These are phyloP conservation scores for Prunella fulvescens DNA, from an alignment of 2,113 vertebrate genomes.

Conservation along the genomic window DNA sequence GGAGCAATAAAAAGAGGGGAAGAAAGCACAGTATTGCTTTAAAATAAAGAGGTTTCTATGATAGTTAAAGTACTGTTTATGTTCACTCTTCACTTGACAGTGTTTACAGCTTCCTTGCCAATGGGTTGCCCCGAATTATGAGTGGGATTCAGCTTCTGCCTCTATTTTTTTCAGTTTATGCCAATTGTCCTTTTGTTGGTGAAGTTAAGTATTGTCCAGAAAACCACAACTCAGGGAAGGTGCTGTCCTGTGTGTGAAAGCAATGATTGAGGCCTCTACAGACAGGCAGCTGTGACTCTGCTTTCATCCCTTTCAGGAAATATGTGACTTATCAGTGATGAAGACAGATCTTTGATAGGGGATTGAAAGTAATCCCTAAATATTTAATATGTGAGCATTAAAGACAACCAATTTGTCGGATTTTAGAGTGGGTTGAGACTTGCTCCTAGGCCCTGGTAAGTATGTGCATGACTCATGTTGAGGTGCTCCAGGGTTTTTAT, in stretches of 20 bases:
- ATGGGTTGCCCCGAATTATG: not conserved
- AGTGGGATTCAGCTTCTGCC: not conserved
- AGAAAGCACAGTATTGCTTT: not conserved
- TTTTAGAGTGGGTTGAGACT: not conserved
- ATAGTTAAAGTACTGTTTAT: not conserved
- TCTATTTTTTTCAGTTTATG: not conserved
- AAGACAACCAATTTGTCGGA: not conserved
- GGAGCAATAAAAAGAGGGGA: not conserved
- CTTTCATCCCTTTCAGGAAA: not conserved
- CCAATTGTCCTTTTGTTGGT: not conserved
- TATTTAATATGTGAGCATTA: not conserved
- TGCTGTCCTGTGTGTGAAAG: not conserved
- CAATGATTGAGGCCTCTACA: not conserved
- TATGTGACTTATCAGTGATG: not conserved
- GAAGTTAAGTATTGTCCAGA: not conserved
- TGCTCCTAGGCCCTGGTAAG: not conserved
- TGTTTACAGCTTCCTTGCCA: not conserved
- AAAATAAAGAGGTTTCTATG: not conserved
- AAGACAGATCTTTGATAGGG: not conserved
- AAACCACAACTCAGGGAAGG: not conserved
- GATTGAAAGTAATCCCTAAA: not conserved
- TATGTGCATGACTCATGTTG: not conserved
- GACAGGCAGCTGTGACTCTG: not conserved
- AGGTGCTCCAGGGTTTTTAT: not conserved
- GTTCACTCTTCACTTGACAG: not conserved